A percentile compares a stretch with the other conserved stretches of the same genome.
These are phyloP conservation scores for Phylloscopus trochilus DNA, from an alignment of 2,113 vertebrate species.

Conservation along the genomic window DNA sequence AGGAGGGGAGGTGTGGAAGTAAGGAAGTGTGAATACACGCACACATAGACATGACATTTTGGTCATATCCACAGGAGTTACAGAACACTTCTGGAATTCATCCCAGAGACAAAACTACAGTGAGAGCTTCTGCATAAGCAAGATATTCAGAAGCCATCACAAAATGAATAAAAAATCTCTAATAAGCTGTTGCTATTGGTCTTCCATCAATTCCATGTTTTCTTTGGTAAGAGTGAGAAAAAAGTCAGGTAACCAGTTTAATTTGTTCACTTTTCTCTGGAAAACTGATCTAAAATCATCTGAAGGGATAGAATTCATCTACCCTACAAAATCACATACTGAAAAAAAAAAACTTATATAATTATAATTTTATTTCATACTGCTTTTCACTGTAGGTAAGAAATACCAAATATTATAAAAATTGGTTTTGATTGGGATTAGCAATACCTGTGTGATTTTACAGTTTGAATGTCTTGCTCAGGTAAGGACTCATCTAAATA, in stretches of 20 bases:
- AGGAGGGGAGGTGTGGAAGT: accelerated
- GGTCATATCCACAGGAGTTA: background rate
- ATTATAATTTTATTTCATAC: background rate
- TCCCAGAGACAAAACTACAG: background rate
- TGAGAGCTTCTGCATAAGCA: background rate
- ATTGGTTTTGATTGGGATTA: background rate
- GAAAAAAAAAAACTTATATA: background rate
- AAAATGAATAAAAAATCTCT: background rate
- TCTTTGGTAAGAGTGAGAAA: background rate
- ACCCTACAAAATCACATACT: background rate
- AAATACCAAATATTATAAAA: background rate
- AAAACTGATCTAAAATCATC: background rate
- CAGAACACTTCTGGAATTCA: background rate
- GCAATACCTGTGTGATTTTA: background rate
- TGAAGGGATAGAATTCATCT: background rate
- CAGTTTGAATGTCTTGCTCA: background rate
- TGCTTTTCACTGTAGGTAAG: background rate
- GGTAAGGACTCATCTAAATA: background rate
- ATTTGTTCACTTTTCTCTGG: background rate
- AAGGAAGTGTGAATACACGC: background rate
- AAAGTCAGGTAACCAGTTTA: background rate
- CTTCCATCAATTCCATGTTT: background rate
- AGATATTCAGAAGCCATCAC: background rate
- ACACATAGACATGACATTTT: accelerated
- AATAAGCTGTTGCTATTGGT: background rate